A percentile compares a stretch with the other conserved stretches of the same genome.
Conservation (phyloP, 2,113 vertebrate genomes). For the Potamarius usumacintae region DNA sequence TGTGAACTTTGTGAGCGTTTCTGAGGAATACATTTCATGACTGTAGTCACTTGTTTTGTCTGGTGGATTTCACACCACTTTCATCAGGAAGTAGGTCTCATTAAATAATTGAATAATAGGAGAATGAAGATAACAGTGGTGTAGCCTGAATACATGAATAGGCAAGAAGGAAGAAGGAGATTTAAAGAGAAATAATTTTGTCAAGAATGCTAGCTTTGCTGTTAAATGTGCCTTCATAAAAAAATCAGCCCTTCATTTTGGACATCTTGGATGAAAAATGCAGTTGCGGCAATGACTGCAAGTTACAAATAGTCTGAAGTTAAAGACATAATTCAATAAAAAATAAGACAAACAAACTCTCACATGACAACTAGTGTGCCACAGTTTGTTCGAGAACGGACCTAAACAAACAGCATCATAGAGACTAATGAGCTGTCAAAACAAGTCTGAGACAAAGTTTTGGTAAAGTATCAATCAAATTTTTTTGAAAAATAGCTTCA, state of each 20-base stretch:
- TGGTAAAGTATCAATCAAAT: neutral
- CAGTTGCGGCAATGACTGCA: neutral
- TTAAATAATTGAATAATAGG: neutral
- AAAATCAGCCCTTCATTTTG: neutral
- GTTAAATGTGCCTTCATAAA: neutral
- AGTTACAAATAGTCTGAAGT: neutral
- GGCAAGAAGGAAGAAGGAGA: neutral
- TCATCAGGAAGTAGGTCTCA: neutral
- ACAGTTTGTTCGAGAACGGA: neutral
- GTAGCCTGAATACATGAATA: slow-evolving; percentile 7
- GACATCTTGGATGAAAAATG: neutral
- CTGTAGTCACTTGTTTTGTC: neutral
- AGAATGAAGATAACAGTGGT: neutral
- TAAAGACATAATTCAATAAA: too few relatives aligned
- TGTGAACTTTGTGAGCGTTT: neutral
- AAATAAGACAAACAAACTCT: neutral
- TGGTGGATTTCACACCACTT: neutral
- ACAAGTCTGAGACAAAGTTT: neutral
- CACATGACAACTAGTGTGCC: neutral
- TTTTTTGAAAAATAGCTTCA: too few relatives aligned
- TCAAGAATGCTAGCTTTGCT: neutral
- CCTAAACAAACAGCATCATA: neutral
- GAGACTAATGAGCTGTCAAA: neutral
- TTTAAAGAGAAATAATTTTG: neutral
- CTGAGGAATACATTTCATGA: neutral